Evolutionary conservation across 2,888 invertebrate genomes (phyloP), one percentile per base, ranked within the genome.

Genomic region (Azorinus chamasolen): DNA sequence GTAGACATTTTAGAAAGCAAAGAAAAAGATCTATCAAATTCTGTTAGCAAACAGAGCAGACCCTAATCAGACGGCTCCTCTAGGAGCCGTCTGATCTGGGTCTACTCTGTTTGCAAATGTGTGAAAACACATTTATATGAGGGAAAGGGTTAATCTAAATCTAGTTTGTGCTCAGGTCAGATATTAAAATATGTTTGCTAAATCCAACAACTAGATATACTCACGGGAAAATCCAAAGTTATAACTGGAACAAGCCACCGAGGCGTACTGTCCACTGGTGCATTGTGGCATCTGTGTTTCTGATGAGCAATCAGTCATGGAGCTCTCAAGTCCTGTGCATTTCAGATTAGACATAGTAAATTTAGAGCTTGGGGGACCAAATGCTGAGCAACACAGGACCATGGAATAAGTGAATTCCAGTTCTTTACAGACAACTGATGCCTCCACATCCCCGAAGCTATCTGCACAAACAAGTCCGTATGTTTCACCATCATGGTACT

Each of bases 361-460:
- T 0, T 73, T 72, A 14, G 41, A 25, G 16, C 51, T 39, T 6
- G 48, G 58, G 10, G 63, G 61, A 10, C 87, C 86, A 57, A 83
- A 65, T 0, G 83, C 81, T 10, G 10, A 32, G 61, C 87, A 83
- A 41, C 83, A 76, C 10, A 86, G 51, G 8, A 63, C n/a, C 24
- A 75, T 76, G 0, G 78, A 77, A 41, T 72, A 64, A 6, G 5
- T 4, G 37, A 64, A 96, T 18, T 91, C 91, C 45, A 73, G 68
- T 81, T 90, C 89, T 32, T 88, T 82, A 69, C 94, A 94, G 20
- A 93, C 81, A 4, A 93, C 92, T 1, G 39, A 48, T 0, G 96
- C 96, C 6, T 95, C 95, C 43, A 94, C 94, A 12, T 94, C 93
- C 53, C 95, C 95, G 86, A 96, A 96, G 86, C 96, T 95, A 85